phyloP scores from a whole-genome alignment of 2,888 invertebrate species.

The Patella ulyssiponensis region DNA sequence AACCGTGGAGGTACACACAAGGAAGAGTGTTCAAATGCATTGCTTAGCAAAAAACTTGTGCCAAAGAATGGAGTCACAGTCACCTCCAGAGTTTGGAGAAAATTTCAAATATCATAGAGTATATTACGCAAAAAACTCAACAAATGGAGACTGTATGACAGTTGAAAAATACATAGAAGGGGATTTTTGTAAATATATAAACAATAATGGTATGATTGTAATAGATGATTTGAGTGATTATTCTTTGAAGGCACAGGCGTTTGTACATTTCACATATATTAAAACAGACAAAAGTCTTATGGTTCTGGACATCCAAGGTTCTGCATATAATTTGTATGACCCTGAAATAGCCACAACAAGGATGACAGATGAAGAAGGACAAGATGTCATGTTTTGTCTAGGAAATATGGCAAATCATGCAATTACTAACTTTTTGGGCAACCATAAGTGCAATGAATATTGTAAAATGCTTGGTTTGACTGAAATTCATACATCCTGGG shows the following conservation, averaged over 20 bases:
- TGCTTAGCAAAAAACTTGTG: not conserved
- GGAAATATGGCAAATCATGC: not conserved
- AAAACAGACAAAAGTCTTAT: not conserved
- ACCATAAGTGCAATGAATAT: not conserved
- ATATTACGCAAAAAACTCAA: not conserved
- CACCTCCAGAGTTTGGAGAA: not conserved
- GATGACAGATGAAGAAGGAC: not conserved
- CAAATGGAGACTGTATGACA: not conserved
- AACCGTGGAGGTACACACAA: not conserved
- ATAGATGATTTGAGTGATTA: not conserved
- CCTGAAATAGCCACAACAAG: not conserved
- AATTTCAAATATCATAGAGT: not conserved
- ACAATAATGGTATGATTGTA: not conserved
- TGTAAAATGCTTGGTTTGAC: not conserved
- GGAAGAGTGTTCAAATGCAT: not conserved
- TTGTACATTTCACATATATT: conserved; percentile 4
- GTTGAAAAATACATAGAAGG: not conserved
- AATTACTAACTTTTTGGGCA: not conserved
- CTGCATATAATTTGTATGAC: not conserved
- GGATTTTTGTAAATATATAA: not conserved
- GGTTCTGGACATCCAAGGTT: not conserved
- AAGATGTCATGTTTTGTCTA: not conserved
- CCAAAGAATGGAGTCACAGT: not conserved
- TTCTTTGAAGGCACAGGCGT: not conserved
- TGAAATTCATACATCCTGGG: not conserved